Percentiles rank a stretch among this genome's conserved stretches.
Conservation (phyloP, 2,113 vertebrate species). For the Alligator sinensis region DNA sequence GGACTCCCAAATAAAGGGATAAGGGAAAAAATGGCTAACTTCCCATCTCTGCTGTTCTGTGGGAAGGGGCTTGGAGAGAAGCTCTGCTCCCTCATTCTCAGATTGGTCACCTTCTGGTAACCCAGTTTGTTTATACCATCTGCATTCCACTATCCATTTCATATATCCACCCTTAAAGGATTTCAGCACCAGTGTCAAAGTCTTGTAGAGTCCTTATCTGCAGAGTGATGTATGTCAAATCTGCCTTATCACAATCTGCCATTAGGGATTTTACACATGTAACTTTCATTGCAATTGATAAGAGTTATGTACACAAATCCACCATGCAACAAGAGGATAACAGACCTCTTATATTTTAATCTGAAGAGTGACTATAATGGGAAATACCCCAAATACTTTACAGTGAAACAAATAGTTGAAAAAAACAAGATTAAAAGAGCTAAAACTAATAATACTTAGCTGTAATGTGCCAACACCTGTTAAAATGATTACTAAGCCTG, state of each 20-base stretch:
- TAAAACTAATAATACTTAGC: neutral
- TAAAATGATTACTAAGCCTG: neutral
- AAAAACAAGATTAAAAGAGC: neutral
- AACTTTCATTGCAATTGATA: slow-evolving; percentile 27
- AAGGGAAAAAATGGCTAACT: neutral
- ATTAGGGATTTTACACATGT: slow-evolving; percentile 35
- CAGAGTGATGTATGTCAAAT: slow-evolving; percentile 58
- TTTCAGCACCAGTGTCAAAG: slow-evolving; percentile 36
- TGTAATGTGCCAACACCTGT: neutral
- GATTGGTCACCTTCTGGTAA: neutral
- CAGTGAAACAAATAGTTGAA: neutral
- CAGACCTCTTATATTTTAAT: neutral
- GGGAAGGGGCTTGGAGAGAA: neutral
- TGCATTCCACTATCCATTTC: slow-evolving; percentile 38
- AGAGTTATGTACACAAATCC: slow-evolving; percentile 45
- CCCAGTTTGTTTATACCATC: slow-evolving; percentile 21
- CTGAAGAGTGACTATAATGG: neutral
- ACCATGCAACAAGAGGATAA: neutral
- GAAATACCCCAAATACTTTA: slow-evolving; percentile 4
- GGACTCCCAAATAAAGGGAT: neutral
- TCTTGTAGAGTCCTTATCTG: slow-evolving; percentile 42
- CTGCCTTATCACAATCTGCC: slow-evolving; percentile 61
- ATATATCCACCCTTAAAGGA: slow-evolving; percentile 18
- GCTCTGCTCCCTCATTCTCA: neutral
- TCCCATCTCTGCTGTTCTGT: neutral